Conservation (phyloP, 2,888 invertebrate genomes). For the Pseudococcus jackbeardsleyi region DNA sequence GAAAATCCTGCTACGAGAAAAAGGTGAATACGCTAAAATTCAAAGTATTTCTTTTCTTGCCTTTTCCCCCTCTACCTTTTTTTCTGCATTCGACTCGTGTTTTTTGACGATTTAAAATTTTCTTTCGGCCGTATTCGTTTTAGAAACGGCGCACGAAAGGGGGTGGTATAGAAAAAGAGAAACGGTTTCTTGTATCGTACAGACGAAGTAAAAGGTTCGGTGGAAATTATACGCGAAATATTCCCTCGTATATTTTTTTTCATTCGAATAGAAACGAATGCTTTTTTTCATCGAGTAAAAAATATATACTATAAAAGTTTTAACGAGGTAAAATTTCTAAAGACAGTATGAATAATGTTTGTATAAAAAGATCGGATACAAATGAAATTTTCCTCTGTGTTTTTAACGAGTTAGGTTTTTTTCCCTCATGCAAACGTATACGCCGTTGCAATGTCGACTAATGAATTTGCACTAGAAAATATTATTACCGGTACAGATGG, state of each 20-base stretch:
- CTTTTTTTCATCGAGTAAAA: conserved; percentile 5
- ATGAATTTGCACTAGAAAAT: conserved; percentile 6
- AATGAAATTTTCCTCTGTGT: conserved; percentile 16
- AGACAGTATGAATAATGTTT: conserved; percentile 36
- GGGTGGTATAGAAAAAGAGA: too few relatives aligned
- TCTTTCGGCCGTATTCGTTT: not conserved
- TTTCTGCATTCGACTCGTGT: not conserved
- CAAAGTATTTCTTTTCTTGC: not conserved
- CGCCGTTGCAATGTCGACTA: not conserved
- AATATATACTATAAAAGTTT: conserved; percentile 17
- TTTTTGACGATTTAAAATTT: conserved; percentile 12
- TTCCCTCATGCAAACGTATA: not conserved
- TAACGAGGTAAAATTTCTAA: conserved; percentile 44
- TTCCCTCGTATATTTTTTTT: not conserved
- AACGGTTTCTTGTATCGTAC: not conserved
- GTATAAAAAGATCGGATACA: conserved; percentile 17
- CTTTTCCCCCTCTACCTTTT: not conserved
- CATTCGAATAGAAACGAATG: not conserved
- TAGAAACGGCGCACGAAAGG: too few relatives aligned
- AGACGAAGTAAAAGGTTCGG: not conserved
- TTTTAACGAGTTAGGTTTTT: conserved; percentile 8
- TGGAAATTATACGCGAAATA: not conserved
- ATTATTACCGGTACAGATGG: not conserved
- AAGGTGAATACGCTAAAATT: conserved; percentile 28
- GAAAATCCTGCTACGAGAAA: not conserved